A percentile compares a stretch with the other conserved stretches of the same genome.
Evolutionary conservation across 37 sponge, comb jelly and placozoan genomes (phyloP).

Genomic region (Chondrilla cf. caribensis): DNA sequence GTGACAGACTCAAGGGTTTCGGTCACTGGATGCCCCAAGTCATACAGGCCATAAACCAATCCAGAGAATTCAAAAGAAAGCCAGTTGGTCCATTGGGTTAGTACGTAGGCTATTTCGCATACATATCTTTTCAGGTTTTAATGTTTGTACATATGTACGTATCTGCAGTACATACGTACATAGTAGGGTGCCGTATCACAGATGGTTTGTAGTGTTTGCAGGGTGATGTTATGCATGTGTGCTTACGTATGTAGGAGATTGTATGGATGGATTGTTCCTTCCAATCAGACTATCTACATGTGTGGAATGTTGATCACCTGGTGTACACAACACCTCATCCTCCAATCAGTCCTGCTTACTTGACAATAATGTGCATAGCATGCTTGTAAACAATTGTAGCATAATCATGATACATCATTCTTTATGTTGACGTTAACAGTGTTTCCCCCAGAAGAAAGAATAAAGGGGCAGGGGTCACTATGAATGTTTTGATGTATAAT

Average conservation of each 20-base stretch:
- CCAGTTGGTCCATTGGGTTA: conserved; percentile 79
- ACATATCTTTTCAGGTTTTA: not conserved
- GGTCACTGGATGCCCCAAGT: conserved; percentile 55
- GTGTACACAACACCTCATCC: too few species aligned
- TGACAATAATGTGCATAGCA: too few species aligned
- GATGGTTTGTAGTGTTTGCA: not conserved
- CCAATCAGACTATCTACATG: too few species aligned
- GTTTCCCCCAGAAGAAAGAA: too few species aligned
- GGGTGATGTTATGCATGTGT: not conserved
- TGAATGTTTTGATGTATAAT: too few species aligned
- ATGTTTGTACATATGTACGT: not conserved
- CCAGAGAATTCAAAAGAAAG: conserved; percentile 16
- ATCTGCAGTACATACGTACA: not conserved
- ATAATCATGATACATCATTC: too few species aligned
- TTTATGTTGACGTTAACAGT: too few species aligned
- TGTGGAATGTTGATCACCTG: too few species aligned
- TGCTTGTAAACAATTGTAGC: too few species aligned
- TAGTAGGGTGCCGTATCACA: not conserved
- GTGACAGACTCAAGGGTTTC: conserved; percentile 41
- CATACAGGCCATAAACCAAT: conserved; percentile 33
- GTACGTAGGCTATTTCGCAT: not conserved
- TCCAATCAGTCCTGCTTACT: too few species aligned
- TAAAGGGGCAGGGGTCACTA: too few species aligned
- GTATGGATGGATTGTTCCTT: too few species aligned
- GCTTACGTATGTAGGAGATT: not conserved